Evolutionary conservation across 1,140 invertebrate species (phyloP), one percentile per base, ranked within the genome.

Genomic region (Dryas iulia): DNA sequence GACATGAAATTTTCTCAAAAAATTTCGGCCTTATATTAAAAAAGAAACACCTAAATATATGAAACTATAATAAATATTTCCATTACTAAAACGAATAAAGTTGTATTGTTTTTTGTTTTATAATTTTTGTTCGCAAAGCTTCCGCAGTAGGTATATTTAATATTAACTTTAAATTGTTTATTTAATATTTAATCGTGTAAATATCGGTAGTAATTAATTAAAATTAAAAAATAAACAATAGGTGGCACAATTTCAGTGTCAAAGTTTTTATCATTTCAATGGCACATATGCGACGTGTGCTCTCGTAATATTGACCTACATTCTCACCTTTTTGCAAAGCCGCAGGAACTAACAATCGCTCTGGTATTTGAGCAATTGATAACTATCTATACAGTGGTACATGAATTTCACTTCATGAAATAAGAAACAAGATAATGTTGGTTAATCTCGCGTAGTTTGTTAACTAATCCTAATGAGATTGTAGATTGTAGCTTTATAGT

Each of bases 281-380:
- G 67, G 61, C 61, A 68, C n/a, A 53, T 60, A 52, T 63, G 56
- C 25, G 67, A 68, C 59, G 33, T 33, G 1, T 62, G 52, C 64
- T 74, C 72, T 71, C 62, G 74, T 76, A 71, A 73, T 73, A 73
- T 70, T 69, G 69, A 69, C 75, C 62, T 54, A 67, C 59, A 71
- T 77, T 77, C 75, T 61, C 75, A 77, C 75, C 69, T 77, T 77
- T 74, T 74, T 74, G 60, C 52, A 39, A 59, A 69, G 56, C 58
- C 18, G 35, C 63, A 57, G 68, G 69, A 60, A 63, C 56, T n/a
- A 71, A 72, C 75, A 68, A 74, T 68, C 54, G 57, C 60, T 60
- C 69, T 47, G 35, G 23, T 64, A 58, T 76, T 69, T 71, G 57
- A 71, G 71, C 74, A 76, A 76, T 63, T 69, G 62, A 71, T 71